Conservation (phyloP, 37 sponge, comb jelly and placozoan species). For the Oopsacas minuta region DNA sequence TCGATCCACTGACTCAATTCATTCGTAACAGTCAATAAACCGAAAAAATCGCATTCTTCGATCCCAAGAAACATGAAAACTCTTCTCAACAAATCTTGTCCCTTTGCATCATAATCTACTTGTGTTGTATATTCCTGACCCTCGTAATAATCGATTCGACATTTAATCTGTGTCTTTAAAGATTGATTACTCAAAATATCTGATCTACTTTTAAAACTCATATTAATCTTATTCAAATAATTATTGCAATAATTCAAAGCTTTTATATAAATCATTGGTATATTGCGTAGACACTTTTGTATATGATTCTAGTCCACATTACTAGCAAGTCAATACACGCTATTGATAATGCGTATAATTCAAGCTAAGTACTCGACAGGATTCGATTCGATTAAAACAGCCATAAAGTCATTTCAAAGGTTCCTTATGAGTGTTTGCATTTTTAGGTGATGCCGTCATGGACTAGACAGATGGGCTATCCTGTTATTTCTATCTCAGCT, state of each 20-base stretch:
- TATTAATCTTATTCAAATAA: background rate
- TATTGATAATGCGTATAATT: too few relatives aligned
- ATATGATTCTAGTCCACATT: too few relatives aligned
- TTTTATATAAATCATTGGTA: too few relatives aligned
- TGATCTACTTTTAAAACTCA: background rate
- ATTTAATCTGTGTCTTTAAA: background rate
- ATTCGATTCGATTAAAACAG: background rate
- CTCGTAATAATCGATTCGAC: background rate
- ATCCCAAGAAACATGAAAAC: background rate
- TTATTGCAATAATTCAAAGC: too few relatives aligned
- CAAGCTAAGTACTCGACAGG: too few relatives aligned
- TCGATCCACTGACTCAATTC: background rate
- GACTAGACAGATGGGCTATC: slow-evolving; percentile 90
- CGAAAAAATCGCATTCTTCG: background rate
- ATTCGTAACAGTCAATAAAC: background rate
- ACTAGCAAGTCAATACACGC: too few relatives aligned
- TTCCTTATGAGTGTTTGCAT: slow-evolving; percentile 29
- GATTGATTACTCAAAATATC: background rate
- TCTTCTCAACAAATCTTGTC: background rate
- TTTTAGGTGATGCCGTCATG: slow-evolving; percentile 80
- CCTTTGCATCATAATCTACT: background rate
- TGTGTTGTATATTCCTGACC: background rate
- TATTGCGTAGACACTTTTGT: too few relatives aligned
- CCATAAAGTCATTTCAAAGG: background rate
- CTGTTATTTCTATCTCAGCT: slow-evolving; percentile 55